These are phyloP conservation scores for Rhea americana DNA, from an alignment of 2,113 vertebrate genomes.

Conservation along the genomic window DNA sequence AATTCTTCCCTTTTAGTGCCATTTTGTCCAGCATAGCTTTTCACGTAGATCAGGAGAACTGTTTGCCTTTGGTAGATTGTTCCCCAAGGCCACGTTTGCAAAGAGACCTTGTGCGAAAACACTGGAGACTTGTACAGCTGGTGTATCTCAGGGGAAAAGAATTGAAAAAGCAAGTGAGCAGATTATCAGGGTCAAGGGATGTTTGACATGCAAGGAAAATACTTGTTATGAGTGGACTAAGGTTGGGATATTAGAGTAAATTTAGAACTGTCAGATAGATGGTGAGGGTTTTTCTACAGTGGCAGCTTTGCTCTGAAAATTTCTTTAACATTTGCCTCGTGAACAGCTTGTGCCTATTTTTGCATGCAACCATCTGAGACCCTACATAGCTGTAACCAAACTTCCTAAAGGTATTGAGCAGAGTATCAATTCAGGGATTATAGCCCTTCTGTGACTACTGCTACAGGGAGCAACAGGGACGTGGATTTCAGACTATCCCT, in stretches of 20 bases:
- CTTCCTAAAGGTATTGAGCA: not conserved
- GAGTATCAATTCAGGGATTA: not conserved
- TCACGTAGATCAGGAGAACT: slow-evolving; percentile 15
- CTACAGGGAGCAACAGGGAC: not conserved
- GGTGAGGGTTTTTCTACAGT: not conserved
- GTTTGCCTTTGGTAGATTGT: slow-evolving; percentile 30
- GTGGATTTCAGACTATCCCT: not conserved
- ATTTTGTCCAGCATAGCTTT: slow-evolving; percentile 8
- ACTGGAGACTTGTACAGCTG: not conserved
- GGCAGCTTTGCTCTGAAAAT: not conserved
- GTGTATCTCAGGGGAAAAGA: not conserved
- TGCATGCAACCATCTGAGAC: not conserved
- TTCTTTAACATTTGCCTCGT: slow-evolving; percentile 3
- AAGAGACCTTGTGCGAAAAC: slow-evolving; percentile 9
- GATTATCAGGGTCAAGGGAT: not conserved
- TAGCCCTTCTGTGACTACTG: not conserved
- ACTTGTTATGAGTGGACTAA: not conserved
- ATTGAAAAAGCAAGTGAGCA: not conserved
- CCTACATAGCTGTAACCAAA: not conserved
- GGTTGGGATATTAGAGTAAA: not conserved
- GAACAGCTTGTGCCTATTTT: slow-evolving; percentile 42
- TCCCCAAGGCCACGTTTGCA: not conserved
- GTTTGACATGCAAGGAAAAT: not conserved
- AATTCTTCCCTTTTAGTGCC: slow-evolving; percentile 13
- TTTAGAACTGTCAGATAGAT: not conserved